Conservation (phyloP, 1,140 invertebrate genomes). For the Drosophila serrata region DNA sequence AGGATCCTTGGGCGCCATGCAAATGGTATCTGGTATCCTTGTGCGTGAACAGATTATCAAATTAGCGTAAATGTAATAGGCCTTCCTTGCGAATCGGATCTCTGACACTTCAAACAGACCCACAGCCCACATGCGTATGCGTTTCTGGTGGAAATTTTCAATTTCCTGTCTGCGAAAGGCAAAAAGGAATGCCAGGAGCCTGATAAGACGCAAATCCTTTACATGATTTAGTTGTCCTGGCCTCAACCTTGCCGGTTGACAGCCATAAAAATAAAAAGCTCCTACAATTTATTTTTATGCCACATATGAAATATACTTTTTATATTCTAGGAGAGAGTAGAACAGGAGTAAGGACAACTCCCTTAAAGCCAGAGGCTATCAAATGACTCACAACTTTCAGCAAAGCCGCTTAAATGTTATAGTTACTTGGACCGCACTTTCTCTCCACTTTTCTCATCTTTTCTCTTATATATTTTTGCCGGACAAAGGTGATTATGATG, state of each 20-base stretch:
- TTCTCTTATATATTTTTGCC: slow-evolving; percentile 9
- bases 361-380: slow-evolving; percentile 49
- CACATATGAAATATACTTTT: slow-evolving; percentile 47
- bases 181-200: slow-evolving; percentile 29
- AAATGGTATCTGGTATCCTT: slow-evolving; percentile 69
- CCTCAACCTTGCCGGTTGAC: slow-evolving; percentile 67
- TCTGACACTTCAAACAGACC: slow-evolving; percentile 48
- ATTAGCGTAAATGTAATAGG: slow-evolving; percentile 84
- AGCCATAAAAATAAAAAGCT: slow-evolving; percentile 65
- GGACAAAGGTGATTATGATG: slow-evolving; percentile 57
- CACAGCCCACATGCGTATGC: slow-evolving; percentile 38
- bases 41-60: slow-evolving; percentile 84
- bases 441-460: slow-evolving; percentile 10
- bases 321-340: slow-evolving; percentile 40
- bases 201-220: slow-evolving; percentile 76
- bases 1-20: slow-evolving; percentile 48
- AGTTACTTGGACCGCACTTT: slow-evolving; percentile 64
- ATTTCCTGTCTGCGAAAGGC: slow-evolving; percentile 62
- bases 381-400: slow-evolving; percentile 68
- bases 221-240: slow-evolving; percentile 66
- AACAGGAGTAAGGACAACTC: not conserved
- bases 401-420: slow-evolving; percentile 79
- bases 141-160: slow-evolving; percentile 71
- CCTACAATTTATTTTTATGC: slow-evolving; percentile 39
- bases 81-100: slow-evolving; percentile 63